Base-by-base conservation (phyloP, 2,888 invertebrate species). In the Acholoe squamosa region DNA sequence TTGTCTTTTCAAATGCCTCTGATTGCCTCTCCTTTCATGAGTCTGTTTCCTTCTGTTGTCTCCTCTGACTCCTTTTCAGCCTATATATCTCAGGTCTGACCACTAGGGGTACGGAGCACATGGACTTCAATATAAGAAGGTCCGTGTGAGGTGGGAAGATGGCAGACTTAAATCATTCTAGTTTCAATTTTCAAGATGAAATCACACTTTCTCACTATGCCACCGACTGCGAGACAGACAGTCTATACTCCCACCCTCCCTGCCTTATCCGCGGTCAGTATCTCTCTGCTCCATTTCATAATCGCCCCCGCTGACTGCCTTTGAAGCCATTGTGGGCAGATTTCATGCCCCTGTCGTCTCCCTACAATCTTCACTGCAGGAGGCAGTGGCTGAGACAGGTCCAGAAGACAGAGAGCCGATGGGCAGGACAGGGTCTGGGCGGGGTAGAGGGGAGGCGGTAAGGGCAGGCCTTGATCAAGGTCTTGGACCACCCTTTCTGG, bases 241-340 rank as follows among this genome's bases (percentile, higher is more conserved):
- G 61, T 61, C 61, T n/a, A 61, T 19, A 61, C 19, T 25, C 71
- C 28, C 71, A 25, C 28, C 1, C 71, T 71, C 7, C 71, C 25
- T 25, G 14, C 71, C 71, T 71, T 25, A 61, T 61, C 61, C 61
- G 3, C 19, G 61, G 61, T 61, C 61, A 61, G 61, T 61, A 61
- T n/a, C 61, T 61, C 22, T 61, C 61, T 61, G 61, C 22, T 61
- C 61, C 61, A 61, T 61, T 61, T 61, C 61, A 61, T 61, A 61
- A 61, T 61, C 61, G 61, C 61, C 61, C 61, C 61, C 22, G 22
- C n/a, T 61, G 61, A 61, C 61, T 7, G 61, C 71, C 71, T 71
- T 71, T 71, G 71, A 71, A 71, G 71, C 28, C 71, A 71, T 71
- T 71, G 71, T 71, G 31, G 28, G 28, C 71, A 25, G 25, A 28